Evolutionary conservation across 2,797 vertebrate genomes (phyloP).

Genomic region (Sebastes trivittatus): DNA sequence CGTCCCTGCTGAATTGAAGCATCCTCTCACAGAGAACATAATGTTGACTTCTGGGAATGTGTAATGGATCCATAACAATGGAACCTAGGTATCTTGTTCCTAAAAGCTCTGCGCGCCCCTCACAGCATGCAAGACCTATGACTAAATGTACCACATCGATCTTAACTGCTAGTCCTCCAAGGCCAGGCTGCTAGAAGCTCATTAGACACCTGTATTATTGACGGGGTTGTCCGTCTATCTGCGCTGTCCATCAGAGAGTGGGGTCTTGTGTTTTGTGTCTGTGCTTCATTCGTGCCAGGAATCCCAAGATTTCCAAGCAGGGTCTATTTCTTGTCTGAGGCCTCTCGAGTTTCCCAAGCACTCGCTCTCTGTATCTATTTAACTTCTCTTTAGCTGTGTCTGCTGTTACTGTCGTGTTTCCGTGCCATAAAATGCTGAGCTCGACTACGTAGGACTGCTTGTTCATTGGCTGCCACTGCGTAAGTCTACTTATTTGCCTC

Average conservation of each 20-base stretch:
- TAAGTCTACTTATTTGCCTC: not conserved
- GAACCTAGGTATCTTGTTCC: conserved; percentile 71
- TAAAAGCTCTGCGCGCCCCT: conserved; percentile 64
- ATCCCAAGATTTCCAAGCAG: conserved; percentile 63
- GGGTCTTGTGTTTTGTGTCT: conserved; percentile 1
- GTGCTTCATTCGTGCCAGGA: conserved; percentile 46
- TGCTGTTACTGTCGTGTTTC: not conserved
- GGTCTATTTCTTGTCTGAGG: conserved; percentile 76
- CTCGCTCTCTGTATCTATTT: not conserved
- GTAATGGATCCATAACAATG: conserved; percentile 69
- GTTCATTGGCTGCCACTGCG: no score
- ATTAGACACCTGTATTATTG: conserved; percentile 57
- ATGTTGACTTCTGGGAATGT: conserved; percentile 68
- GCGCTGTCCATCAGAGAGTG: not conserved
- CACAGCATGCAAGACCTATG: conserved; percentile 20
- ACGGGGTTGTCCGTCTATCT: conserved; percentile 16
- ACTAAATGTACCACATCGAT: conserved; percentile 74
- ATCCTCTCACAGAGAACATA: conserved; percentile 27
- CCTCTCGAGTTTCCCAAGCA: conserved; percentile 61
- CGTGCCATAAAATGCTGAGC: not conserved
- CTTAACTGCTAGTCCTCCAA: conserved; percentile 40
- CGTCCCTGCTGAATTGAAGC: conserved; percentile 1
- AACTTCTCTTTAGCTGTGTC: not conserved
- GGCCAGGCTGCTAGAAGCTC: conserved; percentile 33
- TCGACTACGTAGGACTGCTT: not conserved